Conservation (phyloP, 2,113 vertebrate species). For the Boleophthalmus pectinirostris region DNA sequence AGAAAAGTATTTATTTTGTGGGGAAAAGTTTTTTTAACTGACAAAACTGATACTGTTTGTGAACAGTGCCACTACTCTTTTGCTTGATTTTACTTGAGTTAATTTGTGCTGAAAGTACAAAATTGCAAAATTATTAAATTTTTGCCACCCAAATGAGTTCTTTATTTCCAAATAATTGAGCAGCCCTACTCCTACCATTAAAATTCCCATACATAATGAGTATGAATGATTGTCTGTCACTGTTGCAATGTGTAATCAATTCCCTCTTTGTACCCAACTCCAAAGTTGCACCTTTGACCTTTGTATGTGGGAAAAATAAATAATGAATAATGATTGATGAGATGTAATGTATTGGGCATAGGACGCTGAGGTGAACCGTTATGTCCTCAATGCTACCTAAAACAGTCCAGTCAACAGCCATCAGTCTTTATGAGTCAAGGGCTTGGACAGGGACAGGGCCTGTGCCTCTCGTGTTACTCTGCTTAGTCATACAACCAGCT, state of each 20-base stretch:
- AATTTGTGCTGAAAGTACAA: too few species aligned
- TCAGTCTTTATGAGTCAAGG: constrained; percentile 57
- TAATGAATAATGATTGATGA: neutral
- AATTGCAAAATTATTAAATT: too few species aligned
- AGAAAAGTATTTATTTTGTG: too few species aligned
- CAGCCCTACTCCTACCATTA: too few species aligned
- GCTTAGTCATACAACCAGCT: constrained; percentile 70
- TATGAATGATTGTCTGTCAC: neutral
- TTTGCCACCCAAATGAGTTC: too few species aligned
- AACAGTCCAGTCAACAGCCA: constrained; percentile 38
- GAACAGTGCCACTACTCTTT: too few species aligned
- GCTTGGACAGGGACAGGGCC: constrained; percentile 66
- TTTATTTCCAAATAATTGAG: too few species aligned
- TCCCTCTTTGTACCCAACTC: neutral
- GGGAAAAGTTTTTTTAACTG: too few species aligned
- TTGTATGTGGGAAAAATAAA: neutral
- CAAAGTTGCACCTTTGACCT: neutral
- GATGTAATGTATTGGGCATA: neutral
- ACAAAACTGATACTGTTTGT: too few species aligned
- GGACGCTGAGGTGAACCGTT: neutral
- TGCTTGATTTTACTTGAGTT: too few species aligned
- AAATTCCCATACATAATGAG: neutral
- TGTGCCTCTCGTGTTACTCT: constrained; percentile 71
- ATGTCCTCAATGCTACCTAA: constrained; percentile 2
- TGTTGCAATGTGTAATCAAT: neutral